Evolutionary conservation across 2,797 vertebrate genomes (phyloP).

Genomic region (Siniperca obscura): DNA sequence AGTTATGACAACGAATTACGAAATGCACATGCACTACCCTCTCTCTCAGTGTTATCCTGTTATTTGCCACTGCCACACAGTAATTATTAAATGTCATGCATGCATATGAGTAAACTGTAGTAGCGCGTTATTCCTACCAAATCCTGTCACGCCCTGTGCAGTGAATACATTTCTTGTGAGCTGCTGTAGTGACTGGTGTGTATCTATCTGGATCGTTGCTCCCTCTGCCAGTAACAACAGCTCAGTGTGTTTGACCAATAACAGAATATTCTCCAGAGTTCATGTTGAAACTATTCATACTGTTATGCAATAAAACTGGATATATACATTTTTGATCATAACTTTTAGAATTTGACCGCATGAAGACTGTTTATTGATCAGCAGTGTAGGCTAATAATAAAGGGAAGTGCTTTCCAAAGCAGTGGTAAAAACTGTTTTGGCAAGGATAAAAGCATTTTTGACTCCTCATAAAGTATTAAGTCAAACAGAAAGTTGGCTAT

Average conservation of each 20-base stretch:
- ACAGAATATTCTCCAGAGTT: constrained; percentile 32
- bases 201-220: constrained; percentile 16
- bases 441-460: constrained; percentile 3
- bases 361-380: background rate
- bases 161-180: constrained; percentile 18
- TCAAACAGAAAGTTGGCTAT: constrained; percentile 23
- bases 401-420: background rate
- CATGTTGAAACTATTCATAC: constrained; percentile 35
- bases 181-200: constrained; percentile 5
- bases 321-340: constrained; percentile 10
- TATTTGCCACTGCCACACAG: constrained; percentile 8
- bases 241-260: constrained; percentile 37
- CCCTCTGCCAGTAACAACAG: constrained; percentile 44
- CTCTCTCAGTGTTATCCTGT: background rate
- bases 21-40: background rate
- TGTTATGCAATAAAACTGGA: constrained; percentile 36
- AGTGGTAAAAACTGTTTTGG: background rate
- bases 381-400: constrained; percentile 5
- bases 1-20: constrained; percentile 22
- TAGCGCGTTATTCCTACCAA: constrained; percentile 30
- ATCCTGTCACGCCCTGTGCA: constrained; percentile 17
- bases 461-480: constrained; percentile 2
- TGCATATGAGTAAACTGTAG: constrained; percentile 17
- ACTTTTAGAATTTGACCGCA: background rate
- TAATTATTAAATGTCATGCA: constrained; percentile 24